phyloP scores from a whole-genome alignment of 1,140 invertebrate genomes.

The Liolophura sinensis region DNA sequence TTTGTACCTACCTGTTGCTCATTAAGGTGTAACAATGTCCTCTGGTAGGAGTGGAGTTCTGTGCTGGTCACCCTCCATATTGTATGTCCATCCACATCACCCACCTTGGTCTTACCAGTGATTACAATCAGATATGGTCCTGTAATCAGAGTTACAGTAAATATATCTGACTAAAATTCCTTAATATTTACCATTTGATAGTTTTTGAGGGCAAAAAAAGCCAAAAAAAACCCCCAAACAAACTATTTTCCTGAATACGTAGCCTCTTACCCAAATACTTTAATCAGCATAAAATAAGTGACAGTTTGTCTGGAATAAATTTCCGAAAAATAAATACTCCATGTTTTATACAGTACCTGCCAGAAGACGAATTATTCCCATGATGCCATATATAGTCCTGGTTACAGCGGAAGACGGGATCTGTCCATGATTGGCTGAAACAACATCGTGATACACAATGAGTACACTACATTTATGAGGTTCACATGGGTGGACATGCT shows the following conservation, averaged over 20 bases:
- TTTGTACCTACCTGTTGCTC: slow-evolving; percentile 69
- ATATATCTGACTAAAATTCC: not conserved
- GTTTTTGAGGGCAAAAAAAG: too few relatives aligned
- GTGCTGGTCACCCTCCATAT: slow-evolving; percentile 83
- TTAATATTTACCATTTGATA: not conserved
- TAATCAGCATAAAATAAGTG: too few relatives aligned
- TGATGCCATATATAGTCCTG: slow-evolving; percentile 82
- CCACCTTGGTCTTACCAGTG: slow-evolving; percentile 81
- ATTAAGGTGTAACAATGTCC: slow-evolving; percentile 82
- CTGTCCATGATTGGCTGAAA: slow-evolving; percentile 63
- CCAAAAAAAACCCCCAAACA: too few relatives aligned
- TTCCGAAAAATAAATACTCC: not conserved
- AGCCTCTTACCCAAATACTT: too few relatives aligned
- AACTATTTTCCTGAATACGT: too few relatives aligned
- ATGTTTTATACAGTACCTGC: slow-evolving; percentile 59
- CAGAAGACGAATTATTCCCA: slow-evolving; percentile 84
- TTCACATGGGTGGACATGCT: too few relatives aligned
- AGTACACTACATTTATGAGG: too few relatives aligned
- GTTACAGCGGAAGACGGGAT: slow-evolving; percentile 68
- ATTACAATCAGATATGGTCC: slow-evolving; percentile 90
- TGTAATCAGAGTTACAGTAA: slow-evolving; percentile 18
- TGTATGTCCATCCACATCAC: slow-evolving; percentile 80
- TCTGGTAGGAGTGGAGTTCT: slow-evolving; percentile 85
- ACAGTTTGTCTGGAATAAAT: too few relatives aligned
- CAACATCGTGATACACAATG: too few relatives aligned